Evolutionary conservation across 2,797 vertebrate genomes (phyloP).

Genomic region (Hippopotamyrus pictus): DNA sequence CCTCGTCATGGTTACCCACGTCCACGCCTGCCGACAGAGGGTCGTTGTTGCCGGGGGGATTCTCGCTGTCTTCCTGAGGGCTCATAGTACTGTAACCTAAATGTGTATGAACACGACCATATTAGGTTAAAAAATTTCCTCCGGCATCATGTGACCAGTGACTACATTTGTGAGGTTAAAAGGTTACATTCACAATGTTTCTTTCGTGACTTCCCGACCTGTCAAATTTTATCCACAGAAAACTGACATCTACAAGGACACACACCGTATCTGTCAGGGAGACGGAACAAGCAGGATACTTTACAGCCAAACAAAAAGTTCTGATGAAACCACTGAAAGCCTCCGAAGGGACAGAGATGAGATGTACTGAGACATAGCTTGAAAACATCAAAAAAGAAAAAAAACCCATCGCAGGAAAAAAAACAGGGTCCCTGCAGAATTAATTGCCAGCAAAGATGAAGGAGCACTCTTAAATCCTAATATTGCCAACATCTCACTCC

Average conservation of each 20-base stretch:
- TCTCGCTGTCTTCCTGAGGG: conserved; percentile 97
- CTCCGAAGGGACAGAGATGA: not conserved
- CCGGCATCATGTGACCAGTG: not conserved
- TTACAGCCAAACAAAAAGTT: not conserved
- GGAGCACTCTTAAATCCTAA: not conserved
- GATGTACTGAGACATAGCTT: not conserved
- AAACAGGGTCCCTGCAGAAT: not conserved
- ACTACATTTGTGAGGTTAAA: not conserved
- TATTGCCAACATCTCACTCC: not conserved
- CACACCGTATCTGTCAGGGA: not conserved
- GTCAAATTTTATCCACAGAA: not conserved
- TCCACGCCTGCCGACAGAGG: conserved; percentile 87
- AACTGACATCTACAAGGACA: not conserved
- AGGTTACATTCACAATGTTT: not conserved
- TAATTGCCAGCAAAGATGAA: not conserved
- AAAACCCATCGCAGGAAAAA: not conserved
- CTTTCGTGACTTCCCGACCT: not conserved
- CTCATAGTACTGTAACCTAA: conserved; percentile 98
- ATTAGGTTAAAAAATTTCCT: not conserved
- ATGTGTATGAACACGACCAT: not conserved
- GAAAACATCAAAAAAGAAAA: not conserved
- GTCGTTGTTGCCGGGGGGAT: conserved; percentile 88
- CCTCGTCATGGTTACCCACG: conserved; percentile 91
- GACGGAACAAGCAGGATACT: not conserved
- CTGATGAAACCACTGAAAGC: not conserved